These are phyloP conservation scores for Amniataba percoides DNA, from an alignment of 2,797 vertebrate species.

Conservation along the genomic window DNA sequence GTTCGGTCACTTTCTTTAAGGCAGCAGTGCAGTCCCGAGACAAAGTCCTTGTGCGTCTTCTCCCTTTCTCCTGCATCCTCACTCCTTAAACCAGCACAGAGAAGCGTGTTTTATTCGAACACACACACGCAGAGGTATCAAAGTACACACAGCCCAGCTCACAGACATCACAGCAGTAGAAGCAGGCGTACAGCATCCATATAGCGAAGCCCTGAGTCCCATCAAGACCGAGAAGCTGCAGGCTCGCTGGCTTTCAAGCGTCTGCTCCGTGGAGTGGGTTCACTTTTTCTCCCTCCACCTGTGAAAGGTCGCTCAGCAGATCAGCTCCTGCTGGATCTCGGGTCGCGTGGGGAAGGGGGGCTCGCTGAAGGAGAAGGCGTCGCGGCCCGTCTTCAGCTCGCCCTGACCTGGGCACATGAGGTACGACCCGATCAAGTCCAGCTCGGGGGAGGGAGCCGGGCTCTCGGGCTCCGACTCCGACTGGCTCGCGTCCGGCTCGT, in stretches of 20 bases:
- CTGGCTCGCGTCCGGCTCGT: slow-evolving; percentile 83
- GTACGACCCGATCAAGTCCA: slow-evolving; percentile 80
- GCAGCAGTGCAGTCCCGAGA: slow-evolving; percentile 57
- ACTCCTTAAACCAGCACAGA: slow-evolving; percentile 44
- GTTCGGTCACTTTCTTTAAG: slow-evolving; percentile 53
- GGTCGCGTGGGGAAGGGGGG: slow-evolving; percentile 77
- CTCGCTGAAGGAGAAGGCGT: slow-evolving; percentile 83
- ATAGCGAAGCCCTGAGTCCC: slow-evolving; percentile 34
- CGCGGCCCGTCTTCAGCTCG: slow-evolving; percentile 82
- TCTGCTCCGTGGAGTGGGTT: slow-evolving; percentile 37
- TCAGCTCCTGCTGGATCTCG: slow-evolving; percentile 86
- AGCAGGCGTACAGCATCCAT: slow-evolving; percentile 60
- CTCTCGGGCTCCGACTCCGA: slow-evolving; percentile 86
- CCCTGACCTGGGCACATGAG: slow-evolving; percentile 80
- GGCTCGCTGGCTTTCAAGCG: slow-evolving; percentile 43
- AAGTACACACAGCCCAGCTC: slow-evolving; percentile 57
- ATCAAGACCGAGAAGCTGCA: slow-evolving; percentile 40
- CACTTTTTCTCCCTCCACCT: slow-evolving; percentile 15
- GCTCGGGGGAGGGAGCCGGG: slow-evolving; percentile 79
- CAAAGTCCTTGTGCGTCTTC: slow-evolving; percentile 27
- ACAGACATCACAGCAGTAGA: slow-evolving; percentile 73
- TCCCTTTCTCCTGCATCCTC: slow-evolving; percentile 32
- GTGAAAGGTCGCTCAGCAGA: slow-evolving; percentile 78
- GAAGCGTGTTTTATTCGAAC: slow-evolving; percentile 28
- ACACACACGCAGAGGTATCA: slow-evolving; percentile 50